Percentiles rank a stretch among this genome's conserved stretches.
phyloP scores from a whole-genome alignment of 2,113 vertebrate genomes.

The Steatornis caripensis region DNA sequence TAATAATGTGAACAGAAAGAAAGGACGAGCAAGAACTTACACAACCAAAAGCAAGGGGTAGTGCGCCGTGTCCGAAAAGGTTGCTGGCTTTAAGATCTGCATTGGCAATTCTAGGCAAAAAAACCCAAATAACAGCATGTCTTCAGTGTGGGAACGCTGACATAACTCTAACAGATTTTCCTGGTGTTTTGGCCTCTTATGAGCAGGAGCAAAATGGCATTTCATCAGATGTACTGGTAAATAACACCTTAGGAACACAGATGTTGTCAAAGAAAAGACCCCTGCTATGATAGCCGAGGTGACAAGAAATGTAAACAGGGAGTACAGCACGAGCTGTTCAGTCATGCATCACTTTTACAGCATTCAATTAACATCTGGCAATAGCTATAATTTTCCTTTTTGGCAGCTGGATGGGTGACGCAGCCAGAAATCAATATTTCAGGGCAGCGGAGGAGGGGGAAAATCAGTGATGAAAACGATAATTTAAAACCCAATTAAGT shows the following conservation, averaged over 20 bases:
- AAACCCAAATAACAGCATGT: not conserved
- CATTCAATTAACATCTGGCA: constrained; percentile 41
- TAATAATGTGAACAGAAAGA: not conserved
- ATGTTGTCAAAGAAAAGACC: not conserved
- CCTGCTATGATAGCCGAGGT: not conserved
- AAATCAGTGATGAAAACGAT: not conserved
- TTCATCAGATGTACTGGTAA: not conserved
- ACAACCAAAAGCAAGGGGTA: constrained; percentile 92
- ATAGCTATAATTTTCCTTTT: constrained; percentile 40
- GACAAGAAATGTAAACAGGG: not conserved
- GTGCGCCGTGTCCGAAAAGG: constrained; percentile 80
- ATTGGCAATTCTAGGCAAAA: constrained; percentile 79
- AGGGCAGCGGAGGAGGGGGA: not conserved
- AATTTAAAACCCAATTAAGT: constrained; percentile 39
- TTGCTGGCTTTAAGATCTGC: constrained; percentile 93
- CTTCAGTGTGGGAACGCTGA: not conserved
- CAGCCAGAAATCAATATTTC: not conserved
- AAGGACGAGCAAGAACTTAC: constrained; percentile 72
- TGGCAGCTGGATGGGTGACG: constrained; percentile 5
- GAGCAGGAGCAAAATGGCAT: not conserved
- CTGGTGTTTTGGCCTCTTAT: not conserved
- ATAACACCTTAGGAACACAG: constrained; percentile 20
- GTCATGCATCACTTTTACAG: not conserved
- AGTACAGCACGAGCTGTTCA: not conserved
- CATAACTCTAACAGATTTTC: not conserved